Base-by-base conservation (phyloP, 2,797 vertebrate genomes). In the Pteropus rufus region DNA sequence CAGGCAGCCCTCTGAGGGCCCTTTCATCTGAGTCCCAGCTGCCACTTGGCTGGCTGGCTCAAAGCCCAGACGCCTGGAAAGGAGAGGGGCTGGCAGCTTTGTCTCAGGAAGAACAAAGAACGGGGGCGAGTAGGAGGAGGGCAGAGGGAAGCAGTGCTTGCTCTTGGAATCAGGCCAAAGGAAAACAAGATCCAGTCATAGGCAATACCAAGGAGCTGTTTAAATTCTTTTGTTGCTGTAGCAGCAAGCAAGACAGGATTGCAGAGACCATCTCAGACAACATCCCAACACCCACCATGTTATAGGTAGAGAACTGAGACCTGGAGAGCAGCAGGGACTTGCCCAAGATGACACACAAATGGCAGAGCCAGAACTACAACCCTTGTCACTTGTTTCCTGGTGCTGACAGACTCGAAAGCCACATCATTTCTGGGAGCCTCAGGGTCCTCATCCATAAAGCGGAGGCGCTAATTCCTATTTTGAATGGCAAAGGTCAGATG, bases 1-100 rank as follows among this genome's bases (percentile, higher is more conserved):
- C 41, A 80, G 91, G 69, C 89, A 75, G 80, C 93, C 87, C 79
- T 95, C 86, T 83, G 93, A 96, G 69, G 69, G 76, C 83, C 58
- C 82, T 97, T 97, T 97, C 89, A 96, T 97, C 96, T 95, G 89
- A 91, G 70, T 83, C 91, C 91, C 97, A 97, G 96, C 97, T 97
- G 97, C 89, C 94, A 76, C 94, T 96, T 96, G 93, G 77, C 91
- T 76, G 76, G 89, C 86, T 97, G 97, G 97, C 96, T 44, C 6
- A 10, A 67, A 89, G 97, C 97, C 95, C 85, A 81, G 62, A 65
- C 1, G 79, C 89, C 89, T 93, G 69, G 82, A 81, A 89, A 79
- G 82, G 49, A 76, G 54, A 93, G 29, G 34, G 52, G 85, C 96
- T 96, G 94, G 93, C 7, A 9, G 97, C 79, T 91, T 91, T 96